These are phyloP conservation scores for Erebia palarica DNA, from an alignment of 2,888 invertebrate species.

Conservation along the genomic window DNA sequence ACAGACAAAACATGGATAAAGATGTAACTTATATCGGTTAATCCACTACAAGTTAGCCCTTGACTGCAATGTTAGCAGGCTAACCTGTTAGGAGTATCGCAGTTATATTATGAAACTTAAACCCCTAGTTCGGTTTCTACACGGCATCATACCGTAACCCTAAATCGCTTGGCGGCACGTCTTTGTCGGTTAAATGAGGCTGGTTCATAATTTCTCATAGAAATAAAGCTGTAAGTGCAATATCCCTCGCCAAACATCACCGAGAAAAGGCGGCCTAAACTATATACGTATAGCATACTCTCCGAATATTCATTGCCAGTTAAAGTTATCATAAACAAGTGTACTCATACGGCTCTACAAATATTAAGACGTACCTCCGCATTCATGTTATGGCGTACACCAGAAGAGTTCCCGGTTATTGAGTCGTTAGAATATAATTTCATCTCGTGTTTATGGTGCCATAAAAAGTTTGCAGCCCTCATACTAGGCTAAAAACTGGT, in stretches of 20 bases:
- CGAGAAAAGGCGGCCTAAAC: neutral
- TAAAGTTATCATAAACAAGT: constrained; percentile 11
- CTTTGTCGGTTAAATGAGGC: no score
- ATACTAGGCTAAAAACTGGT: constrained; percentile 8
- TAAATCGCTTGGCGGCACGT: no score
- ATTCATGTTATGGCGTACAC: constrained; percentile 16
- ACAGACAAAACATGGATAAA: no score
- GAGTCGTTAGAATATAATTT: constrained; percentile 80
- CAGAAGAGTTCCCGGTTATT: constrained; percentile 66
- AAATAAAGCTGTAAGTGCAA: no score
- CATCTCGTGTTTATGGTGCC: constrained; percentile 77
- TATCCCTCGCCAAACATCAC: neutral
- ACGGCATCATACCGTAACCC: no score
- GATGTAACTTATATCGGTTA: no score
- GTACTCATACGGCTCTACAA: constrained; percentile 12
- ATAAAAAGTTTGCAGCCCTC: constrained; percentile 76
- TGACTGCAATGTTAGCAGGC: no score
- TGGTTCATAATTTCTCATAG: no score
- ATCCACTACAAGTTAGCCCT: no score
- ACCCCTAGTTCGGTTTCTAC: no score
- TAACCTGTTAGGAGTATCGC: no score
- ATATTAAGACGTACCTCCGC: constrained; percentile 15
- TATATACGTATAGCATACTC: neutral
- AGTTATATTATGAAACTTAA: no score
- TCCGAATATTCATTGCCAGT: constrained; percentile 1